These are phyloP conservation scores for Microhierax caerulescens DNA, from an alignment of 2,797 vertebrate species.

Conservation along the genomic window DNA sequence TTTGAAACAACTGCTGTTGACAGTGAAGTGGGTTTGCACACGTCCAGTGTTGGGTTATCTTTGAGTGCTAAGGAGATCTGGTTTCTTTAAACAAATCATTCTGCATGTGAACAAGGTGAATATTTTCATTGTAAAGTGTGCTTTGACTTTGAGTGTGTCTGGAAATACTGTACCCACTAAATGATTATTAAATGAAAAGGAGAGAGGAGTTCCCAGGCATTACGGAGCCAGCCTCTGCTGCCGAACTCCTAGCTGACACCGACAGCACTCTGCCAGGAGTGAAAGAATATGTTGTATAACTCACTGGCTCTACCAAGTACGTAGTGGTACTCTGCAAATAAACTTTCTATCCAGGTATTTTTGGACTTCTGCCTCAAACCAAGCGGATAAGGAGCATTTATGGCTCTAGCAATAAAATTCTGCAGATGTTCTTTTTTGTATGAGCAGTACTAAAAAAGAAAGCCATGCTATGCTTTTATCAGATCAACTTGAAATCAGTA, in stretches of 20 bases:
- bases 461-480: slow-evolving; percentile 62
- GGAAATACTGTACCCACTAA: slow-evolving; percentile 33
- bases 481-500: slow-evolving; percentile 59
- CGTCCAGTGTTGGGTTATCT: neutral
- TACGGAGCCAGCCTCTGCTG: slow-evolving; percentile 33
- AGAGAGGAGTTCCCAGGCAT: slow-evolving; percentile 51
- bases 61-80: slow-evolving; percentile 40
- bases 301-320: slow-evolving; percentile 74
- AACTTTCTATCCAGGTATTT: slow-evolving; percentile 72
- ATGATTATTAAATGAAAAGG: slow-evolving; percentile 37
- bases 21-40: neutral
- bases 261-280: slow-evolving; percentile 61
- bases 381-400: slow-evolving; percentile 71
- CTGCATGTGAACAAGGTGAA: slow-evolving; percentile 28
- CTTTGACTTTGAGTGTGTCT: slow-evolving; percentile 16
- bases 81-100: slow-evolving; percentile 40
- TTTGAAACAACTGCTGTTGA: slow-evolving; percentile 31
- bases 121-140: slow-evolving; percentile 31
- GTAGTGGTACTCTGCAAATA: slow-evolving; percentile 73
- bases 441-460: slow-evolving; percentile 54
- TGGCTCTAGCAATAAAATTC: slow-evolving; percentile 63
- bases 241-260: slow-evolving; percentile 21
- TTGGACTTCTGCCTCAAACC: slow-evolving; percentile 70
- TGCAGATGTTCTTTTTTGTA: slow-evolving; percentile 65
- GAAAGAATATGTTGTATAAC: slow-evolving; percentile 70